Evolutionary conservation across 2,888 invertebrate genomes (phyloP).

Genomic region (Peribatodes rhomboidaria): DNA sequence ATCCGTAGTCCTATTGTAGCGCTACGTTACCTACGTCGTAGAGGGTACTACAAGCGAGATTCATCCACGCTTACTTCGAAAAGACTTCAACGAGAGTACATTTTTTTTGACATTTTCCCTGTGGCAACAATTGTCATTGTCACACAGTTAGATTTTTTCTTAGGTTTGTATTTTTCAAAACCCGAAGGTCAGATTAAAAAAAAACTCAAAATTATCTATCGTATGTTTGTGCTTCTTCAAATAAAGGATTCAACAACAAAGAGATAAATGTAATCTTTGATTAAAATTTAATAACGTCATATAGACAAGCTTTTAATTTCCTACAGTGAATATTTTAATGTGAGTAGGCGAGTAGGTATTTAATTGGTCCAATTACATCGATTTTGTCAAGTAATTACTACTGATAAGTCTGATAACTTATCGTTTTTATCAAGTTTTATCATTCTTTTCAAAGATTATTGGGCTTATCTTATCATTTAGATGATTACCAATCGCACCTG

Average conservation of each 20-base stretch:
- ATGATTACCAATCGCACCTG: slow-evolving; percentile 16
- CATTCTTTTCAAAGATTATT: slow-evolving; percentile 6
- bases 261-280: not conserved
- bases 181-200: not conserved
- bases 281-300: not conserved
- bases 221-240: not conserved
- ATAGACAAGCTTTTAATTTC: not conserved
- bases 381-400: slow-evolving; percentile 14
- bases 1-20: not conserved
- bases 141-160: too few relatives aligned
- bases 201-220: not conserved
- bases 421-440: slow-evolving; percentile 11
- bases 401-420: slow-evolving; percentile 11
- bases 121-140: not conserved
- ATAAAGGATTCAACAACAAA: not conserved
- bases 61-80: slow-evolving; percentile 12
- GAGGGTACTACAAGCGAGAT: slow-evolving; percentile 4
- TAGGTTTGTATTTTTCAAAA: not conserved
- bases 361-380: slow-evolving; percentile 9
- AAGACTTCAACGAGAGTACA: slow-evolving; percentile 26
- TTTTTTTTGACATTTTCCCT: not conserved
- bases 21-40: not conserved
- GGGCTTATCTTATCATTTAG: slow-evolving; percentile 26
- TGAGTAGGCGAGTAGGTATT: not conserved
- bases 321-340: not conserved